Base-by-base conservation (phyloP, 2,113 vertebrate genomes). In the Triplophysa siluroides region DNA sequence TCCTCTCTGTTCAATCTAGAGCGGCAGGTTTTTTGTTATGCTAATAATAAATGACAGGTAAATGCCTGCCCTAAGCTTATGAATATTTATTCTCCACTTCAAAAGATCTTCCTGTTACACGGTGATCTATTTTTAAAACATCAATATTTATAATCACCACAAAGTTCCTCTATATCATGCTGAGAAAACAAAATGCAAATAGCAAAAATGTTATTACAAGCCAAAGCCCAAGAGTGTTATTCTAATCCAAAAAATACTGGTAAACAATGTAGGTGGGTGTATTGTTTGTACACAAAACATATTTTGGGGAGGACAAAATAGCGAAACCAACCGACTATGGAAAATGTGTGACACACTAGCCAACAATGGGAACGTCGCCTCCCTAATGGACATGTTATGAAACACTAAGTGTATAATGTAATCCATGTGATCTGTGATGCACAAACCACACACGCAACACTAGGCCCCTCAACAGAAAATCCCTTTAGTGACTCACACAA, bases 351-450 rank as follows among this genome's bases (percentile, higher is more conserved):
- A 83, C 47, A 68, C 33, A 71, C 26, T 79, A 67, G 26, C 16
- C 4, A 43, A 62, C 38, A 78, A 62, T 76, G 73, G 23, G 65
- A 56, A 38, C 58, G 64, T 26, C 78, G 29, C 18, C 43, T 86
- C 73, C 76, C 81, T 86, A 86, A 78, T 76, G 85, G 63, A 72
- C 54, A 67, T 52, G 62, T 76, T 70, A 81, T 80, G 52, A 45
- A 38, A 14, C 54, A 67, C 52, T 62, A 13, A 50, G 10, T 33
- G 33, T 54, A 50, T 79, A 71, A 64, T 23, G 29, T 24, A 76
- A 80, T 80, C 50, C 74, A 52, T 67, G 47, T 71, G 60, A 50
- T 45, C 56, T 33, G 16, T 23, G 21, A n/a, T 26, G 43, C n/a
- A 29, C 5, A 78, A 38, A 83, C 41, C 52, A 41, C 65, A 26